Percentiles rank a stretch among this genome's conserved stretches.
These are phyloP conservation scores for Dicrurus megarhynchus DNA, from an alignment of 2,113 vertebrate species.

Conservation along the genomic window DNA sequence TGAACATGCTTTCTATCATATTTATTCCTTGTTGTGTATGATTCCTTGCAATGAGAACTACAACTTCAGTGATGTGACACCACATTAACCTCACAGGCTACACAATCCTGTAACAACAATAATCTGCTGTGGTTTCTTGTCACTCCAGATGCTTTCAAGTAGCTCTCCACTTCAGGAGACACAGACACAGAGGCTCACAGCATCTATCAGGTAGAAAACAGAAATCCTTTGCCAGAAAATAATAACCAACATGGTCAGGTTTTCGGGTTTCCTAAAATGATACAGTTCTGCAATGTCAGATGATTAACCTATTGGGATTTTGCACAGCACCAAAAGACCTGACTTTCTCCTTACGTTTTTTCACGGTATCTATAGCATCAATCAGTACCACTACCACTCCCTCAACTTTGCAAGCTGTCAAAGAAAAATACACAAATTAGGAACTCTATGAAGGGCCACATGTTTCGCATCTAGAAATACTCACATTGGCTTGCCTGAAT, in stretches of 20 bases:
- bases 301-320: background rate
- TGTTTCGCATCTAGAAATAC: background rate
- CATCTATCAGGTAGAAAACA: background rate
- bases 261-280: background rate
- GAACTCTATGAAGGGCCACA: background rate
- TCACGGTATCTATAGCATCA: background rate
- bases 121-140: background rate
- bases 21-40: background rate
- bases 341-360: background rate
- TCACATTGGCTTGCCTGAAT: background rate
- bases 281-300: background rate
- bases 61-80: background rate
- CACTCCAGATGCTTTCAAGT: background rate
- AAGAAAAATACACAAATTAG: background rate
- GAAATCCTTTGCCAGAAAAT: background rate
- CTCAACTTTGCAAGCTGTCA: background rate
- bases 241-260: background rate
- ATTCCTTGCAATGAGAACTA: background rate
- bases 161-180: background rate
- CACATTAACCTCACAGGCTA: background rate
- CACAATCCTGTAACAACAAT: background rate
- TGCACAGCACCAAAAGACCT: background rate
- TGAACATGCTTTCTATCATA: background rate
- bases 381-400: background rate
- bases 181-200: background rate